These are phyloP conservation scores for Taphrorychus bicolor DNA, from an alignment of 2,888 invertebrate genomes.

Conservation along the genomic window DNA sequence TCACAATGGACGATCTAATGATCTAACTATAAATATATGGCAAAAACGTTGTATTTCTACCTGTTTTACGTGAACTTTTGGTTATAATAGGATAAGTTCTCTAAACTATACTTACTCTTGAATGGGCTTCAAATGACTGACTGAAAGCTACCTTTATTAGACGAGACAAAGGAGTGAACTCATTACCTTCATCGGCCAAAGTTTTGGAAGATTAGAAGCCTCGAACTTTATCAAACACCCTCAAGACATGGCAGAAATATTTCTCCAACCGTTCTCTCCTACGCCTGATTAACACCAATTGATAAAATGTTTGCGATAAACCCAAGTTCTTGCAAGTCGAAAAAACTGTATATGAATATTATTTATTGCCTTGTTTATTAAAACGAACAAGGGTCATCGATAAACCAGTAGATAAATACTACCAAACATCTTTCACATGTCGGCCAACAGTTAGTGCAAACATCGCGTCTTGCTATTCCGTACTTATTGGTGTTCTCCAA, in stretches of 20 bases:
- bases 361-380: conserved; percentile 38
- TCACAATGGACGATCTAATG: too few species aligned
- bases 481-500: background rate
- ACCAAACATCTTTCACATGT: conserved; percentile 28
- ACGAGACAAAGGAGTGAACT: too few species aligned
- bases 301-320: background rate
- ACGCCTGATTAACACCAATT: background rate
- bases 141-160: too few species aligned
- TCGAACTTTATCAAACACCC: background rate
- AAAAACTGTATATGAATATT: conserved; percentile 10
- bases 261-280: background rate
- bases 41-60: too few species aligned
- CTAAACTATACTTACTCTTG: too few species aligned
- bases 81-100: too few species aligned
- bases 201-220: background rate
- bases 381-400: conserved; percentile 37
- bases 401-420: conserved; percentile 30
- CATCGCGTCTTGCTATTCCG: conserved; percentile 11
- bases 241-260: background rate
- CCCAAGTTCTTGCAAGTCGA: background rate
- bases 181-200: background rate
- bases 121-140: too few species aligned
- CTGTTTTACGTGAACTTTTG: too few species aligned
- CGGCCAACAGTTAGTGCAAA: conserved; percentile 14
- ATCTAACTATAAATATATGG: too few species aligned